Base-by-base conservation (phyloP, 2,888 invertebrate genomes). In the Chaitophorus viminalis region DNA sequence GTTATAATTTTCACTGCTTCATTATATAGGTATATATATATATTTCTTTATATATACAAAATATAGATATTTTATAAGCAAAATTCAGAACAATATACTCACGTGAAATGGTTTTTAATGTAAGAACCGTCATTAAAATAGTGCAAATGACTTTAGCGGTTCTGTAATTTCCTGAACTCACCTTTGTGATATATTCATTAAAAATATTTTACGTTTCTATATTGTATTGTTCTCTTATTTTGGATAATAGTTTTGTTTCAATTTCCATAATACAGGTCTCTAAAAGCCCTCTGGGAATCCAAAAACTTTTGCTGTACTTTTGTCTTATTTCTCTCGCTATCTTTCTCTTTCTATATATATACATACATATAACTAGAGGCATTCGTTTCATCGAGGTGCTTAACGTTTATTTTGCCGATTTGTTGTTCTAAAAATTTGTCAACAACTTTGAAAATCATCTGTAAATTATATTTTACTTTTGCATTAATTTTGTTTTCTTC, bases 171-270 rank as follows among this genome's bases (percentile, higher is more conserved):
- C n/a, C 52, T 46, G 31, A 52, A 52, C 21, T 77, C 21, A 18
- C 8, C 9, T 3, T 52, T 9, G 46, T n/a, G 18, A 60, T 60
- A 39, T 60, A 17, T 25, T 21, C 21, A 3, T 60, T 5, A 60
- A 60, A 60, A 60, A 52, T 77, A 77, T 76, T 77, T 77, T 31
- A 46, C 21, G 52, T 52, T 21, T 77, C 52, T 21, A 52, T 76
- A 3, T 6, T 46, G 18, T 76, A 76, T 52, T 77, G 29, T 76
- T 8, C 29, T 46, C 39, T 6, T 29, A 65, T 79, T 65, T 18
- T 79, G 65, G 36, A 68, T 65, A 17, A 14, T 29, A 39, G 21
- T 81, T 65, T 54, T n/a, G 21, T 68, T 68, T 65, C 79, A 68
- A 81, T 81, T 65, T 81, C n/a, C 65, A 65, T 68, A 81, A 39